Conservation (phyloP, 2,113 vertebrate genomes). For the Mastomys coucha region DNA sequence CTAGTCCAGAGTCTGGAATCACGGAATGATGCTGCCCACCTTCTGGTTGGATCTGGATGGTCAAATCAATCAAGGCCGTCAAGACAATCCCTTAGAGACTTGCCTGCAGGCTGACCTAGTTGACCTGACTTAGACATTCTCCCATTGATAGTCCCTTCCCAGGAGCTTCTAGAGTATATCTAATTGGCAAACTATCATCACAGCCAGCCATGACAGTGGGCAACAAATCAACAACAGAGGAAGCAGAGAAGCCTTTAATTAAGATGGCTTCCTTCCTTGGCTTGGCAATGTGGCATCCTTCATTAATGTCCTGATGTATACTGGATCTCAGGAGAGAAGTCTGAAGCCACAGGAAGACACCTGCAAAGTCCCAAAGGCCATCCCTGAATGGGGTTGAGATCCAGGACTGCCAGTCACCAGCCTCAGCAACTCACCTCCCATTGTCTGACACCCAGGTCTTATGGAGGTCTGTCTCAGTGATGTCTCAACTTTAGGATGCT, state of each 20-base stretch:
- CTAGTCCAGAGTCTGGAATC: not conserved
- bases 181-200: not conserved
- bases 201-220: not conserved
- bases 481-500: fast-evolving
- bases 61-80: not conserved
- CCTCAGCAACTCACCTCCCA: fast-evolving
- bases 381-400: not conserved
- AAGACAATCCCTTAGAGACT: not conserved
- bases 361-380: fast-evolving
- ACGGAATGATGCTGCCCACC: no score
- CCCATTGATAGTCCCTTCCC: not conserved
- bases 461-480: fast-evolving
- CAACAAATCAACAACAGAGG: fast-evolving
- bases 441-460: no score
- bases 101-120: not conserved
- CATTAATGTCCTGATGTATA: no score
- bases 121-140: not conserved
- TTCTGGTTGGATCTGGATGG: not conserved
- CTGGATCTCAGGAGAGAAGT: no score
- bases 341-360: not conserved
- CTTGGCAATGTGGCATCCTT: not conserved
- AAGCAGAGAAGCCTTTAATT: not conserved
- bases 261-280: not conserved
- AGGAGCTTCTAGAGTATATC: not conserved
- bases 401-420: not conserved